Base-by-base conservation (phyloP, 1,140 invertebrate species). In the Aphidius ervi region DNA sequence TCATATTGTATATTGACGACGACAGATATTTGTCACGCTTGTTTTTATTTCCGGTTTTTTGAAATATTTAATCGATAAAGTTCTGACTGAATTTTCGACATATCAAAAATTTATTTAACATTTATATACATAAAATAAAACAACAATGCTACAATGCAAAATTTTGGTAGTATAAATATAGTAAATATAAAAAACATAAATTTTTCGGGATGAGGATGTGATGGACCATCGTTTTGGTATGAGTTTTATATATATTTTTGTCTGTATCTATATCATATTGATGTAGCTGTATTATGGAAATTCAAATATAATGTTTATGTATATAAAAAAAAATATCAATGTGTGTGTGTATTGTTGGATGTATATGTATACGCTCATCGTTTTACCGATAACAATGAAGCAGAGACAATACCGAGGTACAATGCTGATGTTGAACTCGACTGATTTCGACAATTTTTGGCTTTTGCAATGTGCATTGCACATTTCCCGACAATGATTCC, bases 391-490 rank as follows among this genome's bases (percentile, higher is more conserved):
- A 78, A 78, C 77, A 78, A 79, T 78, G 77, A 76, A 67, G 56
- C 64, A 70, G 73, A 78, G 75, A 78, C 76, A 79, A 78, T 71
- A 74, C 71, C 68, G 70, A 71, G 67, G 68, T 70, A 79, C 76
- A 79, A 79, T 79, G 72, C 71, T 71, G 74, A 77, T 79, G 75
- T 78, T 79, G 75, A 77, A 79, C 76, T 78, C 76, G 71, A 77
- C 75, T 79, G 77, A 79, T 79, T 79, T 78, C 71, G 72, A 77
- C 73, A 73, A 78, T 78, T 79, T 79, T 78, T 77, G 75, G 73
- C 68, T 74, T 76, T 78, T 74, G 67, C 70, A 71, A 31, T 70
- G 69, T 72, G 70, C 74, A 72, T 73, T 73, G 72, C 68, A 69
- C 67, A 67, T 68, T 71, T 69, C 70, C 69, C 72, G 67, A 75